Evolutionary conservation across 2,797 vertebrate genomes (phyloP).

Genomic region (Sebastes itinus): DNA sequence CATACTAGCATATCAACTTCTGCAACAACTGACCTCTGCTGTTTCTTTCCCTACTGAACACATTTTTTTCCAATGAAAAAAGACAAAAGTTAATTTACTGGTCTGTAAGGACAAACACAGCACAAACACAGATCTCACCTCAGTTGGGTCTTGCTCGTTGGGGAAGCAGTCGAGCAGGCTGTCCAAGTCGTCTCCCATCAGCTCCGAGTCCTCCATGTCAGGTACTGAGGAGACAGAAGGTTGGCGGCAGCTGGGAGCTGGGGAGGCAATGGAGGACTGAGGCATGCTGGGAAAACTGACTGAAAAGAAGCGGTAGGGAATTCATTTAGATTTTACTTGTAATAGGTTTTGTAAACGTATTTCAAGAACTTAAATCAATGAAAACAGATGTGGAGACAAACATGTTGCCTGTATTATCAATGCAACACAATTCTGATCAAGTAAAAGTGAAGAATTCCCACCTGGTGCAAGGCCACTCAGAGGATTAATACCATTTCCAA

Average conservation of each 20-base stretch:
- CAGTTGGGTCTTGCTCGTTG: constrained; percentile 28
- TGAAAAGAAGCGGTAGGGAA: constrained; percentile 20
- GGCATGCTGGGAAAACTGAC: constrained; percentile 34
- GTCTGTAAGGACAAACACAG: neutral
- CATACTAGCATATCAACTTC: neutral
- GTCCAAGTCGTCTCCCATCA: constrained; percentile 93
- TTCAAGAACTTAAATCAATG: neutral
- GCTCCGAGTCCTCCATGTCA: constrained; percentile 82
- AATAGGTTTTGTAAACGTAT: neutral
- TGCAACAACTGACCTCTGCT: too few species aligned
- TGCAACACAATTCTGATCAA: neutral
- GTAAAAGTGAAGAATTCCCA: constrained; percentile 50
- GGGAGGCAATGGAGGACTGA: constrained; percentile 28
- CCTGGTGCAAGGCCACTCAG: constrained; percentile 86
- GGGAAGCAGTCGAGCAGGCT: constrained; percentile 87
- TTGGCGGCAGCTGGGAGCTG: constrained; percentile 53
- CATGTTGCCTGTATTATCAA: neutral
- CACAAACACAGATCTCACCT: constrained; percentile 40
- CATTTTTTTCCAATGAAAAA: neutral
- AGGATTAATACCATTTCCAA: constrained; percentile 81
- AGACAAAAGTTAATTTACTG: neutral
- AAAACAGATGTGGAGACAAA: neutral
- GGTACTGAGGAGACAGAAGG: constrained; percentile 49
- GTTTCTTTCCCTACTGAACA: neutral
- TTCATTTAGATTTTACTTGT: neutral